phyloP scores from a whole-genome alignment of 2,888 invertebrate genomes.

The Drosophila differens region DNA sequence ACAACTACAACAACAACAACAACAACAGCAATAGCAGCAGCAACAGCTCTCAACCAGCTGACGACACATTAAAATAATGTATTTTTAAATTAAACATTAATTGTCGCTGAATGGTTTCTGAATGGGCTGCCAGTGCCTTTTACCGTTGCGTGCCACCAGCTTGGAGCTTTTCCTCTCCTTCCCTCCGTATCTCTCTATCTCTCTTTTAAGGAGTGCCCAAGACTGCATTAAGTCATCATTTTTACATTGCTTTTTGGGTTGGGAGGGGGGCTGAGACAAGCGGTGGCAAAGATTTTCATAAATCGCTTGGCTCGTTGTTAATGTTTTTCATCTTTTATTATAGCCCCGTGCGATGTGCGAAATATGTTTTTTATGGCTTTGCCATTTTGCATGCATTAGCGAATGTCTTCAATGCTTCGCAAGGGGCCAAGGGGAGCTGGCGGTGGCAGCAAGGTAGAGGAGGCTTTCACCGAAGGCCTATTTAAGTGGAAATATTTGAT shows the following conservation, averaged over 20 bases:
- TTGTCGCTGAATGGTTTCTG: constrained; percentile 74
- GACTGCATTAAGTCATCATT: constrained; percentile 77
- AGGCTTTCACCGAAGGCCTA: constrained; percentile 22
- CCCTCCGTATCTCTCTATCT: not conserved
- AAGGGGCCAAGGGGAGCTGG: not conserved
- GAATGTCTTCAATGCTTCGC: constrained; percentile 25
- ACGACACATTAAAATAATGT: constrained; percentile 81
- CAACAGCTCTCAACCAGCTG: constrained; percentile 60
- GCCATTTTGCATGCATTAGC: constrained; percentile 80
- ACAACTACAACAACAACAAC: not conserved
- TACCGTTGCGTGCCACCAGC: constrained; percentile 27
- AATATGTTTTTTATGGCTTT: constrained; percentile 78
- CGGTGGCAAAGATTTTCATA: constrained; percentile 66
- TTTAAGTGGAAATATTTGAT: constrained; percentile 68
- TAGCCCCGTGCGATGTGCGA: constrained; percentile 44
- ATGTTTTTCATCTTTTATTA: constrained; percentile 74
- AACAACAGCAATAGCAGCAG: constrained; percentile 4
- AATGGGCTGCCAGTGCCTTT: constrained; percentile 56
- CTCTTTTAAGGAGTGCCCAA: constrained; percentile 35
- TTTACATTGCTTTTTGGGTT: constrained; percentile 48
- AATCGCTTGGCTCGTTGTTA: constrained; percentile 68
- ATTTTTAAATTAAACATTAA: constrained; percentile 81
- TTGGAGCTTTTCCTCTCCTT: not conserved
- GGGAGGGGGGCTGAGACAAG: not conserved
- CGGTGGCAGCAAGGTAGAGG: not conserved